A percentile compares a stretch with the other conserved stretches of the same genome.
phyloP scores from a whole-genome alignment of 1,140 invertebrate species.

The Bombus waltoni region DNA sequence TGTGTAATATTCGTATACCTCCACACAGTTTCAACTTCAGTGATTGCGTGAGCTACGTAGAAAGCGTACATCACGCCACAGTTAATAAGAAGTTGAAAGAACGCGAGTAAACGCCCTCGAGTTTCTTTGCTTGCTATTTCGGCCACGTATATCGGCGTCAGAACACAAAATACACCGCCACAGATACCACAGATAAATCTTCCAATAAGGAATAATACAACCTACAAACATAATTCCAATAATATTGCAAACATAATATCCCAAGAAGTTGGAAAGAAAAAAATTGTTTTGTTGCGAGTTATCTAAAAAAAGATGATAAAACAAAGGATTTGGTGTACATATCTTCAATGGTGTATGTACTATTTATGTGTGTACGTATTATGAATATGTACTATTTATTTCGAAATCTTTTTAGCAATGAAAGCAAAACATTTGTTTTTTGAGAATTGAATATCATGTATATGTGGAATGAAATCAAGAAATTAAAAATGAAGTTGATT shows the following conservation, averaged over 20 bases:
- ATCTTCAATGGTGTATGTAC: no score
- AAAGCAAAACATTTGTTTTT: no score
- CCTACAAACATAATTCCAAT: constrained; percentile 34
- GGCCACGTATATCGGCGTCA: constrained; percentile 90
- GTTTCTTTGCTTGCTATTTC: constrained; percentile 91
- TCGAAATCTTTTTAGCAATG: no score
- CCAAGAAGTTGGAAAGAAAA: no score
- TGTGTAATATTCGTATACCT: constrained; percentile 49
- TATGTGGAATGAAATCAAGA: no score
- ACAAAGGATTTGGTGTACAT: no score
- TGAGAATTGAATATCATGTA: no score
- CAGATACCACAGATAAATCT: constrained; percentile 88
- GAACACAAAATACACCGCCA: constrained; percentile 87
- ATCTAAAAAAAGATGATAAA: no score
- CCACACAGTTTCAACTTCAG: constrained; percentile 83
- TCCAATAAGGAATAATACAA: constrained; percentile 85
- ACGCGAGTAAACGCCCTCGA: constrained; percentile 88
- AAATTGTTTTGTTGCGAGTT: background rate
- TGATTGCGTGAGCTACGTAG: constrained; percentile 84
- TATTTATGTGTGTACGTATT: no score
- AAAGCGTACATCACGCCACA: constrained; percentile 89
- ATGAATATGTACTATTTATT: no score
- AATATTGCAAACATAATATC: no score
- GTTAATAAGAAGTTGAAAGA: constrained; percentile 89
- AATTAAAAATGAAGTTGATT: no score